Conservation (phyloP, 2,888 invertebrate species). For the Mythimna impura region DNA sequence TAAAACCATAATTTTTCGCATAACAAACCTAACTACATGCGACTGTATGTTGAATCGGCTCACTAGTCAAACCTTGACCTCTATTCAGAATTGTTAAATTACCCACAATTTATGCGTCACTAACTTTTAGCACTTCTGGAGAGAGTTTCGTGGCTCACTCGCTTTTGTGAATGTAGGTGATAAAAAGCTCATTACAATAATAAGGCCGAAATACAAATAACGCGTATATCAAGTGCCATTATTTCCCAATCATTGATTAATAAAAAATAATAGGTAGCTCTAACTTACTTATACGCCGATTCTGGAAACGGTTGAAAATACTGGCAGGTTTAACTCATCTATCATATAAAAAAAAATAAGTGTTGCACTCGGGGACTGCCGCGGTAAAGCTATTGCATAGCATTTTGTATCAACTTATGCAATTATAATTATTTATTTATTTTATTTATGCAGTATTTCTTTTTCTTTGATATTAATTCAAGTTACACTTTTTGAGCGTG, state of each 20-base stretch:
- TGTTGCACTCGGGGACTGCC: no score
- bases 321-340: no score
- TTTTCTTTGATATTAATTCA: no score
- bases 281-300: neutral
- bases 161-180: slow-evolving; percentile 13
- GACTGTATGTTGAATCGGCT: neutral
- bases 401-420: no score
- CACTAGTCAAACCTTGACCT: slow-evolving; percentile 27
- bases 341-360: no score
- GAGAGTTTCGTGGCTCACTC: slow-evolving; percentile 12
- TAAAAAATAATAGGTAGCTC: no score
- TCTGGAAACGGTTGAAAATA: slow-evolving; percentile 5
- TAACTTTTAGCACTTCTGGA: slow-evolving; percentile 26
- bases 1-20: neutral
- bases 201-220: neutral
- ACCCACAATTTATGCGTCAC: slow-evolving; percentile 28
- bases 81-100: slow-evolving; percentile 14
- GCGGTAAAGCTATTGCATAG: no score
- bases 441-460: no score
- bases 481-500: no score
- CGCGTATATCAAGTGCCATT: neutral
- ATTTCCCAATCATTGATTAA: neutral
- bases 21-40: neutral
- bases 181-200: no score
- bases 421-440: no score